Percentiles rank a stretch among this genome's conserved stretches.
Evolutionary conservation across 2,888 invertebrate genomes (phyloP).

Genomic region (Gasteruption jaculator): DNA sequence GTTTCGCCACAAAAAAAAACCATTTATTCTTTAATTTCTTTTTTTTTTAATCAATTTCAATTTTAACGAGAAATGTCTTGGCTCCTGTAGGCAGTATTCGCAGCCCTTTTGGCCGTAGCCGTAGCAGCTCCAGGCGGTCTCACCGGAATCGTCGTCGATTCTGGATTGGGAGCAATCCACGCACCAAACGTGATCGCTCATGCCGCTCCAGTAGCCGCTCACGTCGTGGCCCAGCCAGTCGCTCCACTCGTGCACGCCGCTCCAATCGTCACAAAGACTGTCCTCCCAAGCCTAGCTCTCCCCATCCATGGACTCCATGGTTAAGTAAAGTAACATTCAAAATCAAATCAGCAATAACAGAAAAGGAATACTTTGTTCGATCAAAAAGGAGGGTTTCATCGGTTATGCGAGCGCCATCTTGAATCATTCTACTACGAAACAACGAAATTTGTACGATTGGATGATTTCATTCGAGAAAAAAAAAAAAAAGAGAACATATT

Average conservation of each 20-base stretch:
- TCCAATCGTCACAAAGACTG: slow-evolving; percentile 43
- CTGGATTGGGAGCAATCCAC: slow-evolving; percentile 40
- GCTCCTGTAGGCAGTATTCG: slow-evolving; percentile 40
- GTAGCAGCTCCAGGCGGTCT: slow-evolving; percentile 55
- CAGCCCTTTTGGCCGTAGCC: slow-evolving; percentile 50
- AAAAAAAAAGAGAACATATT: no score
- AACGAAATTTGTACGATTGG: no score
- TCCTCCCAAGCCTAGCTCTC: slow-evolving; percentile 33
- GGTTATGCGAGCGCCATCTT: no score
- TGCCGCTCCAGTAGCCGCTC: slow-evolving; percentile 36
- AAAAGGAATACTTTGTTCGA: no score
- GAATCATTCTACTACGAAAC: no score
- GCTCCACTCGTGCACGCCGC: slow-evolving; percentile 47
- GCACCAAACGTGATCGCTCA: slow-evolving; percentile 41
- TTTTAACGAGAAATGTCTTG: neutral
- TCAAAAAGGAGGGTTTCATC: no score
- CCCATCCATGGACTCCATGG: slow-evolving; percentile 25
- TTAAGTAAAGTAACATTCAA: no score
- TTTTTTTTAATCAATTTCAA: no score
- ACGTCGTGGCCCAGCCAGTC: slow-evolving; percentile 44
- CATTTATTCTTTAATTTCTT: no score
- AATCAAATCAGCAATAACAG: slow-evolving; percentile 3
- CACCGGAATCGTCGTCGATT: slow-evolving; percentile 46
- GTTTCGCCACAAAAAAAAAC: no score
- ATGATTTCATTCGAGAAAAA: no score